Percentiles rank a stretch among this genome's conserved stretches.
phyloP scores from a whole-genome alignment of 1,140 invertebrate genomes.

The Nasonia vitripennis region DNA sequence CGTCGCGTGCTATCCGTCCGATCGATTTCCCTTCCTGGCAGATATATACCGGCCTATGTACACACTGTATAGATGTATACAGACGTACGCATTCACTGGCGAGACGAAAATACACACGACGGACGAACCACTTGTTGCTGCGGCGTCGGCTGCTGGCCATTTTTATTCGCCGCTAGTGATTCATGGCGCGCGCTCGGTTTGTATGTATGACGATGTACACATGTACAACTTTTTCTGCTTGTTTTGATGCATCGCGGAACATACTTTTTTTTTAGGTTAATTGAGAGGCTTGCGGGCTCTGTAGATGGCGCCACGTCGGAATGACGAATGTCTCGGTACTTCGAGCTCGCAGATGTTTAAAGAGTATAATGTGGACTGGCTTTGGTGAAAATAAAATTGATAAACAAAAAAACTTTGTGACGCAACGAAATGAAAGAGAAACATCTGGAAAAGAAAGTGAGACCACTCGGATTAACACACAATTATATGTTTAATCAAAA shows the following conservation, averaged over 20 bases:
- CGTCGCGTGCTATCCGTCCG: neutral
- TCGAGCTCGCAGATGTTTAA: neutral
- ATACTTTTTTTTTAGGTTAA: neutral
- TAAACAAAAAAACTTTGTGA: neutral
- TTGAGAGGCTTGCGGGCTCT: neutral
- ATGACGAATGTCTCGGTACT: neutral
- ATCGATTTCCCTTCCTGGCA: neutral
- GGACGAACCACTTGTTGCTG: constrained; percentile 30
- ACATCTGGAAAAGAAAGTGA: constrained; percentile 62
- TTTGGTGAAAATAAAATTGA: neutral
- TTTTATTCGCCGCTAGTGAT: constrained; percentile 20
- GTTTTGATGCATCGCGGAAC: neutral
- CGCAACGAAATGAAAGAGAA: neutral
- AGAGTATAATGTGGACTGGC: too few relatives aligned
- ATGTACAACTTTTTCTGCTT: neutral
- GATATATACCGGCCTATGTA: neutral
- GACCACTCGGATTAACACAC: constrained; percentile 69
- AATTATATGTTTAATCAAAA: constrained; percentile 76
- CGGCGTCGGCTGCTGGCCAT: constrained; percentile 3
- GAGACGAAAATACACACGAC: neutral
- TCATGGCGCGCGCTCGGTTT: neutral
- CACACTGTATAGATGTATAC: neutral
- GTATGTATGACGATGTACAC: neutral
- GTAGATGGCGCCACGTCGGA: neutral
- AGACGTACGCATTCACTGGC: neutral